Percentiles rank a stretch among this genome's conserved stretches.
These are phyloP conservation scores for Neoarius graeffei DNA, from an alignment of 2,113 vertebrate species.

Conservation along the genomic window DNA sequence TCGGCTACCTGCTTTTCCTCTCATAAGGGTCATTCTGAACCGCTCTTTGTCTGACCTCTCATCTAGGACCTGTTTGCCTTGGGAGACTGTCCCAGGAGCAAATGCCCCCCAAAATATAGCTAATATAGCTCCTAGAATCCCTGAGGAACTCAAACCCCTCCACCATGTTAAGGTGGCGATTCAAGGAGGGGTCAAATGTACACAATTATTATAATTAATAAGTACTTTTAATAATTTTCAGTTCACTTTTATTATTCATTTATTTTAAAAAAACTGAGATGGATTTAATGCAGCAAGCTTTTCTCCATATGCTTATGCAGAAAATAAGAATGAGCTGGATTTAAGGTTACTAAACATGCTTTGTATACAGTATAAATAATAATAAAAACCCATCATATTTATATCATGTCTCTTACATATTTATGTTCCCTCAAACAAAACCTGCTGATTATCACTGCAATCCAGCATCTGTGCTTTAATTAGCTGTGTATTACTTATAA, in stretches of 20 bases:
- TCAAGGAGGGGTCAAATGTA: too few species aligned
- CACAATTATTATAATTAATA: background rate
- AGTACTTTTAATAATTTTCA: background rate
- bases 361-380: background rate
- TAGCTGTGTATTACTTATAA: conserved; percentile 68
- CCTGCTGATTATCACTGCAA: conserved; percentile 44
- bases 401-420: background rate
- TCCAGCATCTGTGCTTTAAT: conserved; percentile 64
- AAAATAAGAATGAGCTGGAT: background rate
- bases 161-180: too few species aligned
- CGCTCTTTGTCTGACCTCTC: too few species aligned
- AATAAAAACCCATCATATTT: background rate
- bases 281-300: background rate
- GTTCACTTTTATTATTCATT: background rate
- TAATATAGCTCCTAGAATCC: too few species aligned
- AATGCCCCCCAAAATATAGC: too few species aligned
- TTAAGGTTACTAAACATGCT: background rate
- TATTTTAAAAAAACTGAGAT: background rate
- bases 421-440: background rate
- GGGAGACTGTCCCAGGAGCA: too few species aligned
- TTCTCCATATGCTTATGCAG: background rate
- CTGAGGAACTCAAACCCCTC: too few species aligned
- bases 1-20: too few species aligned
- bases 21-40: too few species aligned
- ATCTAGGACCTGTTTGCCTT: too few species aligned